A percentile compares a stretch with the other conserved stretches of the same genome.
Conservation (phyloP, 2,113 vertebrate species). For the Tragelaphus scriptus region DNA sequence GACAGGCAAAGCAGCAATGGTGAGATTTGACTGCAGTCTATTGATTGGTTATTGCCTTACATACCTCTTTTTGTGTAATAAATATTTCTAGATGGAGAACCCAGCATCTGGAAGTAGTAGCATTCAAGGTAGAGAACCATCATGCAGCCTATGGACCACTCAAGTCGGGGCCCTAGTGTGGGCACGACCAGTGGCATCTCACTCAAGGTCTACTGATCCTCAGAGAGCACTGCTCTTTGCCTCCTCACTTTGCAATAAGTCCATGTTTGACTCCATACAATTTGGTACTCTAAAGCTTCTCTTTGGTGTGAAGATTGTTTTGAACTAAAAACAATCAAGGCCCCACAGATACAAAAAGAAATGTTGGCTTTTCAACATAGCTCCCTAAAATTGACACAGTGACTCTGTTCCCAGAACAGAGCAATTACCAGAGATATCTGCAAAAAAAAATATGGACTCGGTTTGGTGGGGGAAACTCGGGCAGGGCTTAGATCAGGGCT, state of each 20-base stretch:
- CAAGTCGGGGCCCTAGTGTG: fast-evolving
- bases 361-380: background rate
- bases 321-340: background rate
- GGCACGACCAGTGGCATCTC: fast-evolving
- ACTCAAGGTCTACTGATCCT: background rate
- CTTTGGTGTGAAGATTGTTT: background rate
- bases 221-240: background rate
- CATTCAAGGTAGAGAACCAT: fast-evolving
- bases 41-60: background rate
- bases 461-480: background rate
- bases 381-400: background rate
- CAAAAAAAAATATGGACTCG: background rate
- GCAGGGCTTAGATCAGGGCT: background rate
- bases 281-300: background rate
- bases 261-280: background rate
- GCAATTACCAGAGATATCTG: background rate
- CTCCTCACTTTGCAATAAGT: background rate
- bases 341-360: background rate
- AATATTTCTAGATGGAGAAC: background rate
- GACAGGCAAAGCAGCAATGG: background rate
- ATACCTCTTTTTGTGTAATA: background rate
- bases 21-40: background rate
- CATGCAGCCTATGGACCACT: fast-evolving
- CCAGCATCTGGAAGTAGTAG: background rate
- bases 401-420: background rate